Percentiles rank a stretch among this genome's conserved stretches.
Evolutionary conservation across 2,797 vertebrate genomes (phyloP).

Genomic region (Platyrinchus mystaceus): DNA sequence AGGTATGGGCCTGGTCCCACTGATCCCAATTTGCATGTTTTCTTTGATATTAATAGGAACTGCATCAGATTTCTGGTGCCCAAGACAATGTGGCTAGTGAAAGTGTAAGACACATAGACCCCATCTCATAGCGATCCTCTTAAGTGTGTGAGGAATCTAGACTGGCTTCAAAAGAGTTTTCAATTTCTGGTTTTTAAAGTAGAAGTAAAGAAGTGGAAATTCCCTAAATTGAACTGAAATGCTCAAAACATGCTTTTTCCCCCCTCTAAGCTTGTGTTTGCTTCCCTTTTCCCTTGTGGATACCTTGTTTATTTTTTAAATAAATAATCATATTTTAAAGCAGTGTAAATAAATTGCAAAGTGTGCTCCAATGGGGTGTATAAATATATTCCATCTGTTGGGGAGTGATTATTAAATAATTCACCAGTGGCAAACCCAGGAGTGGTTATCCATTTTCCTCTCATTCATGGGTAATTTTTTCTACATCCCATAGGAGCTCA

Average conservation of each 20-base stretch:
- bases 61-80: not conserved
- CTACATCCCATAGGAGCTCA: constrained; percentile 35
- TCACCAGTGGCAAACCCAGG: constrained; percentile 43
- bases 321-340: constrained; percentile 70
- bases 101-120: not conserved
- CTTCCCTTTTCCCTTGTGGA: constrained; percentile 1
- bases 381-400: constrained; percentile 58
- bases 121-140: not conserved
- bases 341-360: constrained; percentile 66
- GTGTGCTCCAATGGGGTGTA: constrained; percentile 35
- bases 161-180: not conserved
- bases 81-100: not conserved
- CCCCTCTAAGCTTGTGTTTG: not conserved
- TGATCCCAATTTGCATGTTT: not conserved
- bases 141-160: not conserved
- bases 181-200: not conserved
- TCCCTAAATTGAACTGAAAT: constrained; percentile 13
- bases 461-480: constrained; percentile 54
- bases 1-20: not conserved
- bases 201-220: not conserved
- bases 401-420: constrained; percentile 71
- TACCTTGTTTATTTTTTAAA: constrained; percentile 63
- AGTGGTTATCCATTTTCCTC: constrained; percentile 53
- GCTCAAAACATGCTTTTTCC: not conserved
- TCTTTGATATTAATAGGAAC: not conserved